These are phyloP conservation scores for Sitophilus oryzae DNA, from an alignment of 1,140 invertebrate genomes.

Conservation along the genomic window DNA sequence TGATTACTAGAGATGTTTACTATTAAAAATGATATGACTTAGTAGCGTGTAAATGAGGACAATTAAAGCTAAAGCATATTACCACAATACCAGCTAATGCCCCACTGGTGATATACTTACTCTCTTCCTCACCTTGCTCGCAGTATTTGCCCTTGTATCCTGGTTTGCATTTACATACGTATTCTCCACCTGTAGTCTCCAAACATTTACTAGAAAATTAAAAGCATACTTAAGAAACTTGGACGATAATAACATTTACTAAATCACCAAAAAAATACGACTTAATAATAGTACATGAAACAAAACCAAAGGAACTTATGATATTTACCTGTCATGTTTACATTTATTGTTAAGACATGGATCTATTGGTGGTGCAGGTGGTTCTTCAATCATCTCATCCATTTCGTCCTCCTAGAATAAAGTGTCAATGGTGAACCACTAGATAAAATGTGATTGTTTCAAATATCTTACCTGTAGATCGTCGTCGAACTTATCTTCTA, in stretches of 20 bases:
- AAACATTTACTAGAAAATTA: constrained; percentile 70
- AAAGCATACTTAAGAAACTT: no score
- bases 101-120: constrained; percentile 38
- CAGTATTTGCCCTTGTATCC: constrained; percentile 88
- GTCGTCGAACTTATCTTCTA: constrained; percentile 57
- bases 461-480: constrained; percentile 22
- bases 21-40: not conserved
- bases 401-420: constrained; percentile 43
- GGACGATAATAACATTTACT: no score
- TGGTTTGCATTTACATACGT: constrained; percentile 77
- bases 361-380: constrained; percentile 48
- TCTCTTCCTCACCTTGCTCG: constrained; percentile 70
- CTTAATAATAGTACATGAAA: no score
- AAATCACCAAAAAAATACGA: not conserved
- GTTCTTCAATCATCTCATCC: constrained; percentile 41
- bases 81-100: constrained; percentile 1
- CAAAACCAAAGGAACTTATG: no score
- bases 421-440: constrained; percentile 19
- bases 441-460: constrained; percentile 24
- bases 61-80: constrained; percentile 9
- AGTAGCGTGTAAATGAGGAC: not conserved
- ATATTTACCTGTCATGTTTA: constrained; percentile 60
- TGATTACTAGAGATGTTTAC: not conserved
- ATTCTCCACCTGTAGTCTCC: constrained; percentile 65
- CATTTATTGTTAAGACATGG: constrained; percentile 79